Evolutionary conservation across 1,140 invertebrate species (phyloP), one percentile per base, ranked within the genome.

Genomic region (Apis dorsata): DNA sequence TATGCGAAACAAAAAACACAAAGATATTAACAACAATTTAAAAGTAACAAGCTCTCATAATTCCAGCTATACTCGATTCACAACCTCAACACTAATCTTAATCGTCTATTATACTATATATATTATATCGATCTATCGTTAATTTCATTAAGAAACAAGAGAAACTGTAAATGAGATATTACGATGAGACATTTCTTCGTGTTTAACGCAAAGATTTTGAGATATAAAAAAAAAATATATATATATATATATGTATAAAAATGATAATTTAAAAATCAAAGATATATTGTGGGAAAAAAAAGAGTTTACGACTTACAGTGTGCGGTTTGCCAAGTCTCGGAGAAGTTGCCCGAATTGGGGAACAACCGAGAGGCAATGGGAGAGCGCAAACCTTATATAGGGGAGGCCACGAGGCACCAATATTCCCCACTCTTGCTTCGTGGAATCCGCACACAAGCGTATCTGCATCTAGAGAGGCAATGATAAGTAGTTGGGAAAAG

Each of bases 341-440:
- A 90, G 90, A 92, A 92, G 91, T 91, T 92, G 89, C 90, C 92
- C 92, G 86, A 88, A 90, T 88, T 89, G 91, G 87, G 92, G 91
- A 92, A 92, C 92, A 93, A 93, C 92, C 90, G 89, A 93, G 90
- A 87, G 75, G 86, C 89, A 80, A 87, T 53, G 88, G 85, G 81
- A 90, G 85, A 86, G 74, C 85, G 66, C 85, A 90, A 92, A 90
- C 90, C 92, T 93, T 93, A 93, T 93, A 93, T 93, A 93, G 90
- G 81, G 83, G 80, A 86, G 84, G 74, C 80, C 79, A 82, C 72
- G 85, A 83, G 79, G 84, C 81, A 73, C 74, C 76, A 28, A 79
- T 51, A 73, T 86, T 81, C 90, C 86, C 90, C 88, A 89, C 90
- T 83, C 60, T 77, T 4, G 74, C 63, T 51, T 13, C 74, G 28